These are phyloP conservation scores for Lepidonotus clava DNA, from an alignment of 2,888 invertebrate species.

Conservation along the genomic window DNA sequence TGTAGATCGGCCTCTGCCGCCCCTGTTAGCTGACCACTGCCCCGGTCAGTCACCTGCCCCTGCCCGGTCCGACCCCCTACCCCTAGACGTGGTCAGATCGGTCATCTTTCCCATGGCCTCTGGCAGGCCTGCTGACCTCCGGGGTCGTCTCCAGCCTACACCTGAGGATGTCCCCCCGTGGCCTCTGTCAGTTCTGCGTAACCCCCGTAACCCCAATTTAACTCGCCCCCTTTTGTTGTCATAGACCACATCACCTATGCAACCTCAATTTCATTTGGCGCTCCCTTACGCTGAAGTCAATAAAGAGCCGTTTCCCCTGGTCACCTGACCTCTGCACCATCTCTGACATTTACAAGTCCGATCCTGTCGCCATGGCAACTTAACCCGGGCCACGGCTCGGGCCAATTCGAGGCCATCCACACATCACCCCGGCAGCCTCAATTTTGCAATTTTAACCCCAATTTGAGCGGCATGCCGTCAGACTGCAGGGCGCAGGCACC, in stretches of 20 bases:
- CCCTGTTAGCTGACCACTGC: no score
- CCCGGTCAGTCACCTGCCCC: no score
- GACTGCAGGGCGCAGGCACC: neutral
- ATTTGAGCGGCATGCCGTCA: neutral
- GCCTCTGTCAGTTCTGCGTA: neutral
- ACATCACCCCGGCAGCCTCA: neutral
- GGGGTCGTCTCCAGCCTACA: no score
- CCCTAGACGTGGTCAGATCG: no score
- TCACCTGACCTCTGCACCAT: slow-evolving; percentile 5
- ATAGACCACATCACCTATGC: neutral
- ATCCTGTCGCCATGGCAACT: slow-evolving; percentile 31
- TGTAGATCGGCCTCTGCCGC: no score
- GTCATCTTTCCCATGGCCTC: no score
- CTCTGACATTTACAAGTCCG: slow-evolving; percentile 31
- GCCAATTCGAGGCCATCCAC: neutral
- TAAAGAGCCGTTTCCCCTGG: neutral
- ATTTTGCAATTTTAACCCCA: slow-evolving; percentile 36
- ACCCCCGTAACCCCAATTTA: slow-evolving; percentile 26
- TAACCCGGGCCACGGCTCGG: neutral
- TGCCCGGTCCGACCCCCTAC: no score
- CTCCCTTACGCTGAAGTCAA: slow-evolving; percentile 3
- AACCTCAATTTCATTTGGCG: neutral
- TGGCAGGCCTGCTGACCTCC: no score
- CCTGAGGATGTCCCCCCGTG: neutral
- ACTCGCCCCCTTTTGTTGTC: neutral